phyloP scores from a whole-genome alignment of 2,888 invertebrate genomes.

The Troides helena region DNA sequence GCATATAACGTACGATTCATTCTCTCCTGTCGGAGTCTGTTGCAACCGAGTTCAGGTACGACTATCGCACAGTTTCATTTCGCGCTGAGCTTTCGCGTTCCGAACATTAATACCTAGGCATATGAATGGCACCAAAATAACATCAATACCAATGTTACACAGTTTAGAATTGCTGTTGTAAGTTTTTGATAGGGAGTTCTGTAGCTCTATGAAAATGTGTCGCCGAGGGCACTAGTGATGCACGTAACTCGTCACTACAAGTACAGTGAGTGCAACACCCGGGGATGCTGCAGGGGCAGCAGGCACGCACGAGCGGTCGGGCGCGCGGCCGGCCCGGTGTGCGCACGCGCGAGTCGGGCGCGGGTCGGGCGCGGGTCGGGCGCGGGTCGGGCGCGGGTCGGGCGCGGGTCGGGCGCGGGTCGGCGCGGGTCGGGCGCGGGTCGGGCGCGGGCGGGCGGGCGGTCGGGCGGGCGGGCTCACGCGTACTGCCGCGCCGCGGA shows the following conservation, averaged over 20 bases:
- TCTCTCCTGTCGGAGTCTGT: constrained; percentile 2
- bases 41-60: constrained; percentile 20
- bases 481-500: constrained; percentile 51
- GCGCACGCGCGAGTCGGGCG: constrained; percentile 39
- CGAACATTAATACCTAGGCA: constrained; percentile 24
- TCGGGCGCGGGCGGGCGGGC: constrained; percentile 49
- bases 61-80: constrained; percentile 23
- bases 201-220: neutral
- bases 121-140: constrained; percentile 29
- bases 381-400: constrained; percentile 31
- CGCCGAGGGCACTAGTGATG: neutral
- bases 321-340: constrained; percentile 50
- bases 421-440: constrained; percentile 49
- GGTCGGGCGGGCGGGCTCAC: constrained; percentile 43
- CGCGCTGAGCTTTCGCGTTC: constrained; percentile 5
- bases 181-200: neutral
- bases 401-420: constrained; percentile 49
- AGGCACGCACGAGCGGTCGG: neutral
- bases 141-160: constrained; percentile 24
- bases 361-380: no score
- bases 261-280: neutral
- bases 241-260: neutral
- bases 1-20: constrained; percentile 45
- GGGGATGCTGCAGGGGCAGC: neutral
- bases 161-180: constrained; percentile 26